Conservation (phyloP, 2,888 invertebrate species). For the Ennomos erosarius region DNA sequence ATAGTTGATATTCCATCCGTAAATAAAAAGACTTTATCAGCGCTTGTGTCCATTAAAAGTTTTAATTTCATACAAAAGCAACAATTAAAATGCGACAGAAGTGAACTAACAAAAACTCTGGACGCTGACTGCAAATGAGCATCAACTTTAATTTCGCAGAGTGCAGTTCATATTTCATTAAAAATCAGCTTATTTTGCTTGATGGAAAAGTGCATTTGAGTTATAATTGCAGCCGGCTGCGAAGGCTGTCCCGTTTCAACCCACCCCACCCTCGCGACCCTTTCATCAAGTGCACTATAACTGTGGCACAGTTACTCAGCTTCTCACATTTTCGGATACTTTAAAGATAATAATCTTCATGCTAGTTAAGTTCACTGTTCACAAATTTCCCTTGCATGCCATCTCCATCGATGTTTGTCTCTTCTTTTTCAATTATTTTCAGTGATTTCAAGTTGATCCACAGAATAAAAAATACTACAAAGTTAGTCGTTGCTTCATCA, state of each 20-base stretch:
- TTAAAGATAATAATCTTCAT: no score
- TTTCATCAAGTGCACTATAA: background rate
- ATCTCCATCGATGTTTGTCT: no score
- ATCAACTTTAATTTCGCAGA: conserved; percentile 20
- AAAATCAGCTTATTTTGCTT: conserved; percentile 27
- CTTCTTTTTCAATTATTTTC: no score
- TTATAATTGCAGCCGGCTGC: conserved; percentile 29
- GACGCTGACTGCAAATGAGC: conserved; percentile 17
- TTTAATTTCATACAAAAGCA: background rate
- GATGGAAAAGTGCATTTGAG: conserved; percentile 30
- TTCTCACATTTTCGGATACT: background rate
- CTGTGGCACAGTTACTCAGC: background rate
- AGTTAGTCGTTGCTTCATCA: no score
- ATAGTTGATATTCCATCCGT: no score
- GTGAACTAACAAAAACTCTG: background rate
- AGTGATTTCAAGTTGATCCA: no score
- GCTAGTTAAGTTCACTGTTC: no score
- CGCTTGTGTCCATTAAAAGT: no score
- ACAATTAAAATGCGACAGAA: background rate
- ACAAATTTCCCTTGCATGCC: no score
- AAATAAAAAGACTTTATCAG: no score
- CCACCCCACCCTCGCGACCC: conserved; percentile 7
- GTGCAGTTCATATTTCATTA: conserved; percentile 21
- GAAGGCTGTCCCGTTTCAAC: conserved; percentile 2
- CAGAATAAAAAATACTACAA: no score